phyloP scores from a whole-genome alignment of 2,888 invertebrate species.

The Rhagonycha lutea region DNA sequence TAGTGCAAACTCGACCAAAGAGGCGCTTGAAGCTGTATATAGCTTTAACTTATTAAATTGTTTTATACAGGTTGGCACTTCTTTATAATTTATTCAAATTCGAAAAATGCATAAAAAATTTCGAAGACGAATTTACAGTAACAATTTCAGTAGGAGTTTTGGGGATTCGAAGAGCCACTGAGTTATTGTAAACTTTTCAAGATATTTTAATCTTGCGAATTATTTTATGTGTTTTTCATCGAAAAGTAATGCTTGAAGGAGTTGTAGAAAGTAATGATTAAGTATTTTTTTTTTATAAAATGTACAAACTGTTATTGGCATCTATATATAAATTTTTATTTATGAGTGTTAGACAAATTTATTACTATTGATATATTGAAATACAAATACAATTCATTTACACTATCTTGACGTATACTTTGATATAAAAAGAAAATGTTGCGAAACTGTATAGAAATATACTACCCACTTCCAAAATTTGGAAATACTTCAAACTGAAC shows the following conservation, averaged over 20 bases:
- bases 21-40: slow-evolving; percentile 53
- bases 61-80: slow-evolving; percentile 43
- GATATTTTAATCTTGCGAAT: background rate
- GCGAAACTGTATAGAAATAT: background rate
- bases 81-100: slow-evolving; percentile 17
- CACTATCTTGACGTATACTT: background rate
- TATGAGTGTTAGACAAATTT: slow-evolving; percentile 22
- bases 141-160: background rate
- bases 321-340: slow-evolving; percentile 22
- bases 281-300: background rate
- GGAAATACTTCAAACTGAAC: background rate
- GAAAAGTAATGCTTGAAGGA: background rate
- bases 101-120: background rate
- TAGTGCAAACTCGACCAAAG: slow-evolving; percentile 45
- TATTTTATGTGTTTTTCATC: background rate
- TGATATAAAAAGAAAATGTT: background rate
- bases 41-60: slow-evolving; percentile 53
- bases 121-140: background rate
- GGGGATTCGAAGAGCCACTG: too few species aligned
- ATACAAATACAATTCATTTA: background rate
- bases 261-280: background rate
- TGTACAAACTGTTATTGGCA: slow-evolving; percentile 30
- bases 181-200: background rate
- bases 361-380: slow-evolving; percentile 5
- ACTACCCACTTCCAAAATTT: background rate